Base-by-base conservation (phyloP, 2,888 invertebrate species). In the Drosophila neonasuta region DNA sequence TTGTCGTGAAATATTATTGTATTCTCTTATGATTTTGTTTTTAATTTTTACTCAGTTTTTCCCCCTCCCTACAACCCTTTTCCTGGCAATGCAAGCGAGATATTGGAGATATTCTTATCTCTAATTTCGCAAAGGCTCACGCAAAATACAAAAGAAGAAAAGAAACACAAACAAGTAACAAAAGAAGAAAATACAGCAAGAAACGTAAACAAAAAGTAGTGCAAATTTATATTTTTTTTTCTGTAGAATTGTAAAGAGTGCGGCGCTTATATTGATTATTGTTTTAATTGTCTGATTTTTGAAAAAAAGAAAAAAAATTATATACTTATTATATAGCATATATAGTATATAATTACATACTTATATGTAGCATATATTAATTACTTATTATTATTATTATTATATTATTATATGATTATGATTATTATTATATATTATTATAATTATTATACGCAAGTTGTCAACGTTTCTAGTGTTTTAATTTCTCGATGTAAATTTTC, bases 401-500 rank as follows among this genome's bases (percentile, higher is more conserved):
- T 13, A 63, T 57, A 59, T 59, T 3, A 46, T 57, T 29, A 64
- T 64, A 62, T 69, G 6, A 66, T 67, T 58, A 68, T 68, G 3
- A 60, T 66, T 30, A 65, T 59, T 7, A 56, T 71, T 8, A 57
- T 65, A 71, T 49, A 60, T 68, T 13, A 63, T 64, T 60, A 50
- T 51, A 13, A 64, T 65, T 15, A 48, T 68, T 68, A 63, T 51
- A 57, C 42, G 55, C 71, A 39, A 71, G 49, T 67, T 67, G 61
- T 78, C 69, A 62, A 68, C 46, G 75, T 68, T 56, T 64, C 64
- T 54, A 66, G 64, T 62, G 44, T 79, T 71, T 63, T 67, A 48
- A 58, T 58, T 68, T 66, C 56, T 80, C 68, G 41, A 74, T 71
- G 83, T 86, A 86, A 59, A 67, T 61, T 61, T 78, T 80, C 86